Conservation (phyloP, 2,113 vertebrate genomes). For the Thymallus thymallus region DNA sequence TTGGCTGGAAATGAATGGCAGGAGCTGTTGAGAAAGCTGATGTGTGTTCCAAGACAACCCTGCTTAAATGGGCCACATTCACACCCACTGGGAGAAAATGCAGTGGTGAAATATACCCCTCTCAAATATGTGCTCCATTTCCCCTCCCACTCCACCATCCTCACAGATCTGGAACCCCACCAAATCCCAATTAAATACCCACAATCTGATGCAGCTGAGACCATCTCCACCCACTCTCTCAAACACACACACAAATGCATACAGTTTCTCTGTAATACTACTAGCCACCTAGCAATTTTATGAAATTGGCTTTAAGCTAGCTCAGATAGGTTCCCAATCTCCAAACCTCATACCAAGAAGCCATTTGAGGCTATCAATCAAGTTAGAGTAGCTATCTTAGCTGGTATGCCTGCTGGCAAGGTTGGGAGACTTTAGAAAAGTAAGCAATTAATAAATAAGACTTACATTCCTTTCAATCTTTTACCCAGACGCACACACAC, state of each 20-base stretch:
- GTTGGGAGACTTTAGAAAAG: no score
- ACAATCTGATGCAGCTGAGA: constrained; percentile 55
- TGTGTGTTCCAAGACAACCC: constrained; percentile 46
- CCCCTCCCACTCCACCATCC: neutral
- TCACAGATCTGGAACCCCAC: constrained; percentile 37
- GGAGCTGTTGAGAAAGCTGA: constrained; percentile 52
- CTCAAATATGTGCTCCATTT: neutral
- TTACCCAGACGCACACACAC: constrained; percentile 4
- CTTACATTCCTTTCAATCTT: no score
- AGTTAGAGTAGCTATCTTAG: no score
- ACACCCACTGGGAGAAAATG: constrained; percentile 43
- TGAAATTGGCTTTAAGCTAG: no score
- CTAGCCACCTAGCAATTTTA: no score
- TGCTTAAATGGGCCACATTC: constrained; percentile 56
- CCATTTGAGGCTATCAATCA: no score
- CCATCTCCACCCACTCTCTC: neutral
- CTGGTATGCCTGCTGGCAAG: no score
- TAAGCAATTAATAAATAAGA: no score
- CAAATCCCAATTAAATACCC: constrained; percentile 61
- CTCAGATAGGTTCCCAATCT: neutral
- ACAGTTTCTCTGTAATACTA: neutral
- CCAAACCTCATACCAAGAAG: neutral
- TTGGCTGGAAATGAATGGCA: constrained; percentile 57
- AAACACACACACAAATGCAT: neutral
- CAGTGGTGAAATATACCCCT: constrained; percentile 30